Evolutionary conservation across 2,888 invertebrate genomes (phyloP).

Genomic region (Laspeyria flexula): DNA sequence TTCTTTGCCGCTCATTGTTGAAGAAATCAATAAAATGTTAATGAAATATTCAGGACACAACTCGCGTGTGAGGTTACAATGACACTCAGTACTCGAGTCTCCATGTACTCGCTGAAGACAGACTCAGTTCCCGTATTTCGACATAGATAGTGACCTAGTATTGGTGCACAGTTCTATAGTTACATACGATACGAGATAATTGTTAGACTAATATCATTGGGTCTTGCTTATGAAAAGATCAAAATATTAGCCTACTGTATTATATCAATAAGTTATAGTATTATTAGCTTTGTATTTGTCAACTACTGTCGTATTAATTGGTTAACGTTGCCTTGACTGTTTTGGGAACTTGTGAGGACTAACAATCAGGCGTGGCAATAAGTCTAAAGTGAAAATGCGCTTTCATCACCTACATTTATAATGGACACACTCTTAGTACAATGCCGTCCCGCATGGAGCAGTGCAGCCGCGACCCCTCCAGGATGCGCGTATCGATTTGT

Average conservation of each 20-base stretch:
- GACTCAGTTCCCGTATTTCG: slow-evolving; percentile 28
- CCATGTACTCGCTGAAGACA: slow-evolving; percentile 8
- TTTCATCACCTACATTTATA: no score
- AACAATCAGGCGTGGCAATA: no score
- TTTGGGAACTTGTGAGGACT: no score
- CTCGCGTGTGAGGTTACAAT: slow-evolving; percentile 30
- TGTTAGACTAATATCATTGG: no score
- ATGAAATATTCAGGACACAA: slow-evolving; percentile 45
- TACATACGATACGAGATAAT: slow-evolving; percentile 3
- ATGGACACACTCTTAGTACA: not conserved
- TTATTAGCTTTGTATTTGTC: no score
- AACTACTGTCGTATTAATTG: no score
- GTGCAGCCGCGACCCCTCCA: slow-evolving; percentile 36
- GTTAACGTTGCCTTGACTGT: no score
- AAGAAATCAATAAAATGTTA: slow-evolving; percentile 36
- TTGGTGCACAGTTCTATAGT: slow-evolving; percentile 26
- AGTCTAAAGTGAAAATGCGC: no score
- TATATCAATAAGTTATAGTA: no score
- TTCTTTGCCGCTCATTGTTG: no score
- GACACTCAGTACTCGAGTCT: not conserved
- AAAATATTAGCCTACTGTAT: no score
- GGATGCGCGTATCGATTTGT: slow-evolving; percentile 68
- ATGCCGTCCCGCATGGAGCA: slow-evolving; percentile 28
- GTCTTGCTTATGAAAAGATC: no score
- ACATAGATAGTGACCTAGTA: slow-evolving; percentile 40